phyloP scores from a whole-genome alignment of 2,797 vertebrate genomes.

The Enteromius anoplus region DNA sequence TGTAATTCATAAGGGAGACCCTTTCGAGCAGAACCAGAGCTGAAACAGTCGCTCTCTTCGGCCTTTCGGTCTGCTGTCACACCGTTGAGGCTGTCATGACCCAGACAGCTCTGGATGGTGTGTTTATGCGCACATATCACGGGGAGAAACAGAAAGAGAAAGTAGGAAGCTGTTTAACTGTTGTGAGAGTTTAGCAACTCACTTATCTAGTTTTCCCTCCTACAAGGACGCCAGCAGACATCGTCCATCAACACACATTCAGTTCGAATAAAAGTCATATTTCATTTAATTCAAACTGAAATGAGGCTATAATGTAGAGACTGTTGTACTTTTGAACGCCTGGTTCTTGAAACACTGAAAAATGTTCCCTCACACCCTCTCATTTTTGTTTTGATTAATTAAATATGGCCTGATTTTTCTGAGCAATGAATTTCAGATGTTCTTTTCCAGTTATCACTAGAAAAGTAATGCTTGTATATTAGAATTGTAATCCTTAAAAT shows the following conservation, averaged over 20 bases:
- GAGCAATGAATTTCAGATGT: neutral
- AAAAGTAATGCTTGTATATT: neutral
- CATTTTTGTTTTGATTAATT: neutral
- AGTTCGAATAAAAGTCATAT: neutral
- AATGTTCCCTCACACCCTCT: neutral
- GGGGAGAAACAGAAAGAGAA: neutral
- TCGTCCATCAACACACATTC: neutral
- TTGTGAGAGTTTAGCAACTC: conserved; percentile 3
- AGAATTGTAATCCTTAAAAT: neutral
- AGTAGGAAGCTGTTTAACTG: conserved; percentile 4
- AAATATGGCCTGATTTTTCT: neutral
- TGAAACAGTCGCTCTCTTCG: conserved; percentile 6
- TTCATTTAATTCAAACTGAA: neutral
- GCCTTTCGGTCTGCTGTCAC: conserved; percentile 12
- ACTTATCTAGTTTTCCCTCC: neutral
- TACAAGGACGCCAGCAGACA: neutral
- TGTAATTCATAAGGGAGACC: conserved; percentile 33
- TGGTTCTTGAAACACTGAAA: neutral
- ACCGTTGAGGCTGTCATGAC: conserved; percentile 9
- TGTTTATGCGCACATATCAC: neutral
- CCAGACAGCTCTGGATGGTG: neutral
- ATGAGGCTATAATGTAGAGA: neutral
- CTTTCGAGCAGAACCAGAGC: neutral
- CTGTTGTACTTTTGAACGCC: neutral
- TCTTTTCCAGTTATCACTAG: neutral